These are phyloP conservation scores for Pungitius pungitius DNA, from an alignment of 2,113 vertebrate species.

Conservation along the genomic window DNA sequence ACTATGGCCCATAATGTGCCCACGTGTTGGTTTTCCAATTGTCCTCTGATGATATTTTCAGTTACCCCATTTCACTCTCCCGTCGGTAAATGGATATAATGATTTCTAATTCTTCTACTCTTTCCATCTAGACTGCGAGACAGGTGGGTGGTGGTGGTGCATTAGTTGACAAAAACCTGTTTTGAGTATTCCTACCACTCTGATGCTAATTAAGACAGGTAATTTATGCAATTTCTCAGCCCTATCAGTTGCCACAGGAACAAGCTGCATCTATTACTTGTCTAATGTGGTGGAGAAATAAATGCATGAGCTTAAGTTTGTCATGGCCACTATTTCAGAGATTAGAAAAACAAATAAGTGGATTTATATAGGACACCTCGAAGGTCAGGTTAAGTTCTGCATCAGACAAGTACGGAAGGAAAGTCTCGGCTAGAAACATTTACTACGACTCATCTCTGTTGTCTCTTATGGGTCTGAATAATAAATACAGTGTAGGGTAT, in stretches of 20 bases:
- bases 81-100: slow-evolving; percentile 62
- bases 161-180: slow-evolving; percentile 49
- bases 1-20: slow-evolving; percentile 37
- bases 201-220: slow-evolving; percentile 75
- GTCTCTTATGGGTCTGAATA: background rate
- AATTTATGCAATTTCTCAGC: slow-evolving; percentile 79
- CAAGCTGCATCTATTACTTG: slow-evolving; percentile 70
- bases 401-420: background rate
- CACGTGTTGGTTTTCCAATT: slow-evolving; percentile 53
- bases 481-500: background rate
- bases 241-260: slow-evolving; percentile 80
- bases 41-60: slow-evolving; percentile 56
- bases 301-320: slow-evolving; percentile 40
- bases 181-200: slow-evolving; percentile 52
- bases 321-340: slow-evolving; percentile 52
- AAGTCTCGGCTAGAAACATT: slow-evolving; percentile 1
- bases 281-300: slow-evolving; percentile 50
- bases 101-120: slow-evolving; percentile 62
- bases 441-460: background rate
- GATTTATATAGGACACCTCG: slow-evolving; percentile 26
- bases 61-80: slow-evolving; percentile 52
- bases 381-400: slow-evolving; percentile 24
- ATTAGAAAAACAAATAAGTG: slow-evolving; percentile 23
- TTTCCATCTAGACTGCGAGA: slow-evolving; percentile 47
- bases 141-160: slow-evolving; percentile 59